Base-by-base conservation (phyloP, 2,113 vertebrate genomes). In the Alligator sinensis region DNA sequence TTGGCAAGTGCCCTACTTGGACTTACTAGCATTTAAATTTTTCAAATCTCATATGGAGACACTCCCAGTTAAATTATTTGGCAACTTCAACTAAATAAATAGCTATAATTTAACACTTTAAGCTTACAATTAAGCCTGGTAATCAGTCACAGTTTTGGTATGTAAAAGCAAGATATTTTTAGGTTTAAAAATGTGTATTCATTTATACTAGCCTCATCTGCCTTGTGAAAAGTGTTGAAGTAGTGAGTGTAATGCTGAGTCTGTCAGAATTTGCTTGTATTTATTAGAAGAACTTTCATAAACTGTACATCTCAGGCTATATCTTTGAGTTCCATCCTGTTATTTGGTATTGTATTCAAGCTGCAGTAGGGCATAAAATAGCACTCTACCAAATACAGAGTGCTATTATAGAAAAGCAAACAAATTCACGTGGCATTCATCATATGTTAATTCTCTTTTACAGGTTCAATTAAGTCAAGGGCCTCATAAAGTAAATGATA, bases 21-120 rank as follows among this genome's bases (percentile, higher is more conserved):
- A n/a, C 6, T 21, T 86, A 38, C 16, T 54, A 78, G 6, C 63
- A 24, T 88, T 94, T 90, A 88, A 47, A 77, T 60, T 82, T 95
- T 95, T 60, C 24, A 47, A 95, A 84, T 38, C 30, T 93, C 57
- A 28, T 77, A 18, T 15, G 59, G 19, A 93, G 80, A 63, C 54
- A 82, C 24, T 79, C 8, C 30, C 70, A 61, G 5, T 86, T 86
- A 34, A 88, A 55, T 76, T 80, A 47, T 34, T 82, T 81, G 58
- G 47, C 68, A 93, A 30, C 61, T 93, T 95, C 90, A 94, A 80
- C 10, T 86, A 63, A 76, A 55, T 15, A 80, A 59, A 58, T 34
- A 55, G 14, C 28, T 30, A 19, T 77, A 97, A 90, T 61, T 64
- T 30, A 78, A 74, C 77, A 79, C 30, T 28, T 86, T 47, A 27